phyloP scores from a whole-genome alignment of 2,113 vertebrate genomes.

The Silurus asotus region DNA sequence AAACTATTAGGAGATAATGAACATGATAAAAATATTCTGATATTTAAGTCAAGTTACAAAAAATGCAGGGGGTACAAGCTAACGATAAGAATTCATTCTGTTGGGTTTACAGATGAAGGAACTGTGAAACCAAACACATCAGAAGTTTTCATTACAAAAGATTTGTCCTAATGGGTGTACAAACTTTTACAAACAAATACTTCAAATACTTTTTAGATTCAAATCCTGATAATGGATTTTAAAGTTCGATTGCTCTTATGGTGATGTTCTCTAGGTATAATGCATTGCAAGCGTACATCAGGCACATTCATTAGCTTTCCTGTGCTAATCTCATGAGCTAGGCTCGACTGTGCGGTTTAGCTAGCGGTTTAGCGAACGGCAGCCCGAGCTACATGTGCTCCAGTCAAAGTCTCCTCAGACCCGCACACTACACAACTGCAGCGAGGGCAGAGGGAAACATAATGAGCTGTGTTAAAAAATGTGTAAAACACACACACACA shows the following conservation, averaged over 20 bases:
- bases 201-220: neutral
- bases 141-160: neutral
- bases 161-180: neutral
- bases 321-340: slow-evolving; percentile 1
- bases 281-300: neutral
- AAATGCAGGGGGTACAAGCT: neutral
- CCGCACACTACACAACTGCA: too few species aligned
- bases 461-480: slow-evolving; percentile 27
- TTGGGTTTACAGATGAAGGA: neutral
- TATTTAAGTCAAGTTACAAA: neutral
- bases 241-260: neutral
- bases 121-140: neutral
- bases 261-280: neutral
- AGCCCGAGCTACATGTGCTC: too few species aligned
- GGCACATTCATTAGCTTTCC: neutral
- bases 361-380: neutral
- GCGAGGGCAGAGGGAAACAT: neutral
- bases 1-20: neutral
- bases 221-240: neutral
- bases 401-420: too few species aligned
- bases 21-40: neutral
- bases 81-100: neutral
- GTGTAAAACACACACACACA: neutral
- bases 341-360: neutral
- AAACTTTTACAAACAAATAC: neutral